Percentiles rank a stretch among this genome's conserved stretches.
Conservation (phyloP, 1,140 invertebrate species). For the Temnothorax curvispinosus region DNA sequence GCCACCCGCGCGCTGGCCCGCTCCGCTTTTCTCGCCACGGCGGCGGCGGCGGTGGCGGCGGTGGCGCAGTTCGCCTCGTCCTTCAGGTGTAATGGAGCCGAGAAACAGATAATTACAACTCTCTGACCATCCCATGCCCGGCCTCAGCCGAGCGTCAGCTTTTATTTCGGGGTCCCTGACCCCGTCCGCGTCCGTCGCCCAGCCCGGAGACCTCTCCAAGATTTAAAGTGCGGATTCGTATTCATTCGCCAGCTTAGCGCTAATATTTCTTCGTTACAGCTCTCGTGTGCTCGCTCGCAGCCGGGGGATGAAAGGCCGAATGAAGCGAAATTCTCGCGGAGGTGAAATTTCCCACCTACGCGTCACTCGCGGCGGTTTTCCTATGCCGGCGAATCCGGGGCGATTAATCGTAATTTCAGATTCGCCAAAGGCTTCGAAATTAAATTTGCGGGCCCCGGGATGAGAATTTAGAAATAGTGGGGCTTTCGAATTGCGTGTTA, state of each 20-base stretch:
- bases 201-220: not conserved
- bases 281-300: not conserved
- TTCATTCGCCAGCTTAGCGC: constrained; percentile 46
- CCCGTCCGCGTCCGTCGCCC: constrained; percentile 5
- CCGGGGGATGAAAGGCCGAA: not conserved
- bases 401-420: constrained; percentile 53
- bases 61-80: constrained; percentile 50
- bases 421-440: constrained; percentile 8
- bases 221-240: constrained; percentile 57
- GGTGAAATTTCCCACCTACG: constrained; percentile 12
- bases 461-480: not conserved
- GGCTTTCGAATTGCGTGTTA: not conserved
- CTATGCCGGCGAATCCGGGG: not conserved
- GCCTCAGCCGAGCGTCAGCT: constrained; percentile 12
- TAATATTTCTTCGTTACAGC: constrained; percentile 57
- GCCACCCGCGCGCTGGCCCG: constrained; percentile 70
- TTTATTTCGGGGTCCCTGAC: constrained; percentile 55
- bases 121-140: constrained; percentile 68
- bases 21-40: constrained; percentile 66
- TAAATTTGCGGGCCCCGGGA: not conserved
- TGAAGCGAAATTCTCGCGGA: constrained; percentile 6
- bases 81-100: constrained; percentile 81
- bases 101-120: constrained; percentile 83
- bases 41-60: not conserved
- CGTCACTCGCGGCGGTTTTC: not conserved